These are phyloP conservation scores for Oryzias melastigma DNA, from an alignment of 2,113 vertebrate genomes.

Conservation along the genomic window DNA sequence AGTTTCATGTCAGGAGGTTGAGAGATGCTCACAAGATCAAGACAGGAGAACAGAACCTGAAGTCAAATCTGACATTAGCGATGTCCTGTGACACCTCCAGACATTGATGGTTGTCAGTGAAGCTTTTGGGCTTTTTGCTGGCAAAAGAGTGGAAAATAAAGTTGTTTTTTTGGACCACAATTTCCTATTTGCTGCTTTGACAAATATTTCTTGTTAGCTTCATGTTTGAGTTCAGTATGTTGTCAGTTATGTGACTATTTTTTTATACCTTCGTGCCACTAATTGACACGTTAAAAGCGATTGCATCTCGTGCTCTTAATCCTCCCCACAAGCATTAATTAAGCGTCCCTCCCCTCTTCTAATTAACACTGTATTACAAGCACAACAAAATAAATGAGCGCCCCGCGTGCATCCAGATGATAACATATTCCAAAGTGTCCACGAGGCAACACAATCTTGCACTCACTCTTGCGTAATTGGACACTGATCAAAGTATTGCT, in stretches of 20 bases:
- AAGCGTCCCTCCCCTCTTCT: slow-evolving; percentile 66
- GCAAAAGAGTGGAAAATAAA: neutral
- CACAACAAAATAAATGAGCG: slow-evolving; percentile 68
- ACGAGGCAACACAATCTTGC: slow-evolving; percentile 42
- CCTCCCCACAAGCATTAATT: slow-evolving; percentile 67
- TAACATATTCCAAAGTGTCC: slow-evolving; percentile 57
- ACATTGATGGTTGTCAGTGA: neutral
- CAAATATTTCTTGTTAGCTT: slow-evolving; percentile 33
- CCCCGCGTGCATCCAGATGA: slow-evolving; percentile 43
- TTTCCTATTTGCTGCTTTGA: neutral
- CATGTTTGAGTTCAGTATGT: slow-evolving; percentile 33
- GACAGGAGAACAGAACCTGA: slow-evolving; percentile 33
- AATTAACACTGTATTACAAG: slow-evolving; percentile 72
- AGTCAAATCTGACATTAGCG: slow-evolving; percentile 22
- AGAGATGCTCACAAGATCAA: slow-evolving; percentile 34
- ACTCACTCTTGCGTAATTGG: slow-evolving; percentile 60
- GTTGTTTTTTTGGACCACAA: neutral
- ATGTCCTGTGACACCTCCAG: slow-evolving; percentile 2
- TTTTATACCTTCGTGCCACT: slow-evolving; percentile 43
- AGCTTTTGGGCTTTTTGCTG: neutral
- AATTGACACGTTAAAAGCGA: slow-evolving; percentile 70
- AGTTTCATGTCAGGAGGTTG: slow-evolving; percentile 65
- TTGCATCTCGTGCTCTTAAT: slow-evolving; percentile 55
- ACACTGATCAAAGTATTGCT: slow-evolving; percentile 69
- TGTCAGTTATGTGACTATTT: slow-evolving; percentile 44